A percentile compares a stretch with the other conserved stretches of the same genome.
These are phyloP conservation scores for Trialeurodes vaporariorum DNA, from an alignment of 1,140 invertebrate species.

Conservation along the genomic window DNA sequence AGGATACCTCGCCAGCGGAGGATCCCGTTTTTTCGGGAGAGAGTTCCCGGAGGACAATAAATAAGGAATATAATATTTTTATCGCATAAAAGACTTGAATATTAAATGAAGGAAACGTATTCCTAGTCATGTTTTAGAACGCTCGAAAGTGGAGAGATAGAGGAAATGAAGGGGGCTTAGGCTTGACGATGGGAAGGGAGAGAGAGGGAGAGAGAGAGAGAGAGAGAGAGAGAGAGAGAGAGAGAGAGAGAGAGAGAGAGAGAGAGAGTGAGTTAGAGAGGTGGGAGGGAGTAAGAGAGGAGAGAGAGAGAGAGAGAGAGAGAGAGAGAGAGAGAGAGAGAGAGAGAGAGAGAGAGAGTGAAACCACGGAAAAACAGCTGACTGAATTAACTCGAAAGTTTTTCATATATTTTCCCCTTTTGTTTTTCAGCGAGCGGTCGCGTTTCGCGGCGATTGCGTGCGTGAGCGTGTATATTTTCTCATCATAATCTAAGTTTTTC, in stretches of 20 bases:
- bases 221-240: conserved; percentile 10
- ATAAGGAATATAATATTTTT: conserved; percentile 1
- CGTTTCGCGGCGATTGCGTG: conserved; percentile 3
- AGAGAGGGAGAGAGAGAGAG: conserved; percentile 5
- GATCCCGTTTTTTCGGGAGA: neutral
- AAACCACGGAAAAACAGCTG: conserved; percentile 9
- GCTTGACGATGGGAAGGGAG: neutral
- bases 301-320: conserved; percentile 9
- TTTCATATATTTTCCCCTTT: neutral
- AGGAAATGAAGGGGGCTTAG: neutral
- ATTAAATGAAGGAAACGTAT: conserved; percentile 6
- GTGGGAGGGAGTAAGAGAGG: too few relatives aligned
- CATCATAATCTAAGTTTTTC: neutral
- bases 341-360: conserved; percentile 3
- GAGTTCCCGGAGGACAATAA: neutral
- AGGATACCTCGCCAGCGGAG: neutral
- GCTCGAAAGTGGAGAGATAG: conserved; percentile 9
- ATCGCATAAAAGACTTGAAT: neutral
- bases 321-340: conserved; percentile 10
- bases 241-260: conserved; percentile 7
- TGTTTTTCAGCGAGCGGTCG: neutral
- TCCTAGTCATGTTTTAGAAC: conserved; percentile 3
- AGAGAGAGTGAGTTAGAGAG: conserved; percentile 7
- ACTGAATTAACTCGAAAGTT: conserved; percentile 6
- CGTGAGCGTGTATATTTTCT: neutral